Evolutionary conservation across 2,888 invertebrate species (phyloP), one percentile per base, ranked within the genome.

Genomic region (Polydrusus tereticollis): DNA sequence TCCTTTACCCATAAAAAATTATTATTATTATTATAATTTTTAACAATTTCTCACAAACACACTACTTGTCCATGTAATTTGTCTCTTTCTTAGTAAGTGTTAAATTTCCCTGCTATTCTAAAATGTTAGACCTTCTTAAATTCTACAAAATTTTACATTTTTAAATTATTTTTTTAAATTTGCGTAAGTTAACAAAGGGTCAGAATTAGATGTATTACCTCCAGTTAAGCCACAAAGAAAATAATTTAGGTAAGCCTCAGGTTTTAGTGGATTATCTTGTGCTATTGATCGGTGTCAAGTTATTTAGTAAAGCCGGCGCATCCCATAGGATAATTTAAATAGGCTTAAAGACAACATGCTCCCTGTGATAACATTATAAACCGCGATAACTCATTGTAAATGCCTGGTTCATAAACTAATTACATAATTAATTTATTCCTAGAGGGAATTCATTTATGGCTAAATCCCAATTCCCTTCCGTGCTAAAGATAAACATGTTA

Each of bases 401-500:
- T 66, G 73, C 75, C 65, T 43, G 75, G 77, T 77, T 78, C 78
- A 78, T 78, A 78, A 77, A 77, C 78, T 78, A 78, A 78, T 78
- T 77, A 77, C 68, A 69, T 79, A 77, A 78, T 78, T 77, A 78
- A 79, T 78, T 74, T 78, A 77, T 76, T 79, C 79, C 77, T 72
- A 33, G 36, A 57, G 75, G 79, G 77, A 76, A 77, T 78, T 76
- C 70, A 76, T 77, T 76, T 73, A 76, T 70, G 73, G 57, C 64
- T 59, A 57, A 57, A 20, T 57, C 33, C 57, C 57, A 36, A 57
- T 57, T 50, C 50, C 50, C 50, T 7, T 26, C 50, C 14, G 14
- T 26, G 50, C 18, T 23, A 7, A 57, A 18, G 57, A 57, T 57
- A 33, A 33, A 57, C 57, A 36, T 21, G 36, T 6, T 38, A 57